Base-by-base conservation (phyloP, 2,888 invertebrate genomes). In the Graphium colonna region DNA sequence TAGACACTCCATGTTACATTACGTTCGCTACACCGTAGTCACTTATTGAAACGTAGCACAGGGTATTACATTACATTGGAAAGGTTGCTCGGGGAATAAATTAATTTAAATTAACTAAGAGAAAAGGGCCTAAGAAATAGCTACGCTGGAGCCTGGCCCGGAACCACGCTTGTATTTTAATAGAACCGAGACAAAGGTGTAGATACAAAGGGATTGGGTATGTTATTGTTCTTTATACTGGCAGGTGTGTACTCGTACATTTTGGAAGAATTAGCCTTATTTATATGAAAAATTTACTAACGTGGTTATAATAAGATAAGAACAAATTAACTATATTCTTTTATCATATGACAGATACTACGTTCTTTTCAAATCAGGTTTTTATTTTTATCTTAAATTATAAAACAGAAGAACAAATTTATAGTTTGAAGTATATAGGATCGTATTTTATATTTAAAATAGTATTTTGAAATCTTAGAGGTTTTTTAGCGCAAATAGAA, bases 21-120 rank as follows among this genome's bases (percentile, higher is more conserved):
- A 36, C 13, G 13, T 12, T 9, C 12, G n/a, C 12, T 13, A 12
- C 36, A 18, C 4, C 18, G n/a, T 18, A 39, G 28, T 31, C 7
- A 28, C 31, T 41, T 48, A 49, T 49, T 12, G 31, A 3, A 39
- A 39, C 3, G 10, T 45, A 45, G 17, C 18, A 39, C 13, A 40
- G 28, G 12, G 36, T 36, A 36, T 36, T 36, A 36, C 36, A 36
- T 33, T 44, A 44, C 26, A 44, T 33, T 33, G 18, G 12, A 38
- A 42, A 53, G 31, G 40, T 75, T 72, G 75, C 71, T 70, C 65
- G 64, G 66, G 57, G 76, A 77, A 83, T 82, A 79, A 85, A 85
- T 86, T 82, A 82, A 86, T 86, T 82, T 80, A 79, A 82, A 84
- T 83, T 83, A 84, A 79, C 77, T 75, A 72, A 78, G 76, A 73